A percentile compares a stretch with the other conserved stretches of the same genome.
Conservation (phyloP, 1,140 invertebrate genomes). For the Brachionus calyciflorus region DNA sequence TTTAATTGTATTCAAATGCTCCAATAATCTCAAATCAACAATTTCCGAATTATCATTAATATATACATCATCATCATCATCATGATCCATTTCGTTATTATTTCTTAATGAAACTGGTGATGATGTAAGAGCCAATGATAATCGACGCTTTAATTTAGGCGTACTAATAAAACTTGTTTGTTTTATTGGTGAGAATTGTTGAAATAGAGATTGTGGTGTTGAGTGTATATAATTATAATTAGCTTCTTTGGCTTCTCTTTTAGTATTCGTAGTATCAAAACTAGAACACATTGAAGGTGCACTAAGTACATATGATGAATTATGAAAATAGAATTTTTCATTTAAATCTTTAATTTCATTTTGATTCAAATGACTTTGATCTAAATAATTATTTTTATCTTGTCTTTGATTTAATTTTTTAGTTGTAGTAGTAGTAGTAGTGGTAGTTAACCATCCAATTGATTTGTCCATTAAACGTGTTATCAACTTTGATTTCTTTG, state of each 20-base stretch:
- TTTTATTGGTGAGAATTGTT: slow-evolving; percentile 34
- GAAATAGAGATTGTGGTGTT: neutral
- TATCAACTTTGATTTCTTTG: neutral
- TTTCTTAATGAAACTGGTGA: neutral
- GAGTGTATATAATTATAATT: neutral
- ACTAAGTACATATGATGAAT: slow-evolving; percentile 14
- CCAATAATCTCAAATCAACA: neutral
- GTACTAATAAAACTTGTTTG: neutral
- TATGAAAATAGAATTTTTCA: slow-evolving; percentile 19
- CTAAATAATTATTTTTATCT: too few species aligned
- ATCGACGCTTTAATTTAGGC: neutral
- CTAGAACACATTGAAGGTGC: slow-evolving; percentile 29
- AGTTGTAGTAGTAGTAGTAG: too few species aligned
- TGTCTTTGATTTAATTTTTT: too few species aligned
- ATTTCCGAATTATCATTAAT: neutral
- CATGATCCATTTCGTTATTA: too few species aligned
- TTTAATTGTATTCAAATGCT: slow-evolving; percentile 19
- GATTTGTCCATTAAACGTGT: slow-evolving; percentile 24
- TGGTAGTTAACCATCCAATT: neutral
- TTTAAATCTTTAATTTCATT: slow-evolving; percentile 6
- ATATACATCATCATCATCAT: too few species aligned
- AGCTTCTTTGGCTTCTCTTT: neutral
- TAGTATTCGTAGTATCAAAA: neutral
- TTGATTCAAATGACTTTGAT: neutral
- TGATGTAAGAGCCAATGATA: neutral